Evolutionary conservation across 2,113 vertebrate species (phyloP).

Genomic region (Microcebus jonahi): DNA sequence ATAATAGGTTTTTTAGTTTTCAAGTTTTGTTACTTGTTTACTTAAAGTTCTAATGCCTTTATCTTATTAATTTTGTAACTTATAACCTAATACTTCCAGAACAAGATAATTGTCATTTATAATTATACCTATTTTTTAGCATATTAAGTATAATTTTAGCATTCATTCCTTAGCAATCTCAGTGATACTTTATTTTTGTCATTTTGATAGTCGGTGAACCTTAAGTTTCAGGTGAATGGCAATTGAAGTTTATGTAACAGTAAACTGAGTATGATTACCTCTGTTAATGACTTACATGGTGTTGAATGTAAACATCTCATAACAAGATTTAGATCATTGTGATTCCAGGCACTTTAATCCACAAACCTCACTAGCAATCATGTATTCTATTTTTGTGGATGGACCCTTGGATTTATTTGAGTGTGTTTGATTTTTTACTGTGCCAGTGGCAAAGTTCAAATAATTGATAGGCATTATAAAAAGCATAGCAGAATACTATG

Average conservation of each 20-base stretch:
- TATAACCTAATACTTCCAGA: constrained; percentile 37
- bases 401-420: constrained; percentile 27
- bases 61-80: neutral
- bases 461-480: constrained; percentile 29
- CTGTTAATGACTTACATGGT: constrained; percentile 49
- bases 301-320: constrained; percentile 62
- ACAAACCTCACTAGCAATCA: neutral
- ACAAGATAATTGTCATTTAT: neutral
- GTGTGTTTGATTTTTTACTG: constrained; percentile 28
- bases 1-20: neutral
- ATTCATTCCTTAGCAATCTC: constrained; percentile 31
- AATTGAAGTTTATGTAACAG: constrained; percentile 55
- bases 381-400: neutral
- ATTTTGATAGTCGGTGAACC: constrained; percentile 38
- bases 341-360: constrained; percentile 32
- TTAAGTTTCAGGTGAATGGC: neutral
- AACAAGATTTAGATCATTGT: constrained; percentile 4
- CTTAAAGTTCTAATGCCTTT: neutral
- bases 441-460: constrained; percentile 57
- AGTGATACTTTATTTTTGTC: constrained; percentile 29
- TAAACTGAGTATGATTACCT: constrained; percentile 44
- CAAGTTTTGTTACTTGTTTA: neutral
- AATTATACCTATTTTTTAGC: constrained; percentile 46
- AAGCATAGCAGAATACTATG: neutral
- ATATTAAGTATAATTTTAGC: neutral